These are phyloP conservation scores for Pelodiscus sinensis DNA, from an alignment of 2,113 vertebrate genomes.

Conservation along the genomic window DNA sequence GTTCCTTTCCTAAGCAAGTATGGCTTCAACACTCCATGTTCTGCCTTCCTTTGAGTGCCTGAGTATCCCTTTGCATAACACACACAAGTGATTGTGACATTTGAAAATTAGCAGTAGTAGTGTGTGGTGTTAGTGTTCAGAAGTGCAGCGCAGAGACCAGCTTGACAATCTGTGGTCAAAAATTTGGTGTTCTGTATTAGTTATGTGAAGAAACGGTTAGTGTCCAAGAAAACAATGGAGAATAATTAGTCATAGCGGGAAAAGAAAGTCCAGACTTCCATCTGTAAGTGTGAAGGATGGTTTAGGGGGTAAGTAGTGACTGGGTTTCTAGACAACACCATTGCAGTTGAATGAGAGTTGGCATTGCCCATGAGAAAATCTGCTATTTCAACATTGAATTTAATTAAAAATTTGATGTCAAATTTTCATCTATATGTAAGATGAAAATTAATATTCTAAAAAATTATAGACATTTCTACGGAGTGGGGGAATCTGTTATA, in stretches of 20 bases:
- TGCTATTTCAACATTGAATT: not conserved
- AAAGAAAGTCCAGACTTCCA: not conserved
- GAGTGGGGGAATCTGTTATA: not conserved
- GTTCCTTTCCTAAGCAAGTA: not conserved
- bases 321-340: not conserved
- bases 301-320: not conserved
- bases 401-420: too few species aligned
- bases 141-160: not conserved
- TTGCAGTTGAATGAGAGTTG: not conserved
- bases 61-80: not conserved
- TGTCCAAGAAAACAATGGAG: not conserved
- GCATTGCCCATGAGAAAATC: not conserved
- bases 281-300: not conserved
- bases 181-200: not conserved
- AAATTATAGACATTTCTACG: not conserved
- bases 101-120: not conserved
- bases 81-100: not conserved
- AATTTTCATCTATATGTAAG: too few species aligned
- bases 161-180: not conserved
- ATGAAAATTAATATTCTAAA: not conserved
- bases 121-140: not conserved
- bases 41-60: not conserved
- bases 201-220: not conserved
- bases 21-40: not conserved
- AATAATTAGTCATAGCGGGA: not conserved